phyloP scores from a whole-genome alignment of 1,140 invertebrate species.

The Drosophila ficusphila region DNA sequence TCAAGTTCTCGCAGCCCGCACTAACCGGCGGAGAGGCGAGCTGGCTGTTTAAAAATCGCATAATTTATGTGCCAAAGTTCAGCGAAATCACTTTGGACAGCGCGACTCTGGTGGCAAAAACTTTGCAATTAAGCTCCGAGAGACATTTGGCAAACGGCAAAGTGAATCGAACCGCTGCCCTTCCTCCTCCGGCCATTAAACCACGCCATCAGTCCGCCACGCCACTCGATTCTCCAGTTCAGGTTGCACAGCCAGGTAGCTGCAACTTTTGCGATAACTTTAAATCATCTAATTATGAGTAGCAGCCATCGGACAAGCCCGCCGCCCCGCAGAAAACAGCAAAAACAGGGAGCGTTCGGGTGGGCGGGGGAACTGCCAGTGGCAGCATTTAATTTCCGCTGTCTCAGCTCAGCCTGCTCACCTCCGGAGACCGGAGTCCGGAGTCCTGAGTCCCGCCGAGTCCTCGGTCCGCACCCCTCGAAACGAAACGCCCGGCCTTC shows the following conservation, averaged over 20 bases:
- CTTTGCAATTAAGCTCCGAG: constrained; percentile 75
- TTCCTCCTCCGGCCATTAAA: neutral
- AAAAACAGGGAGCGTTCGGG: constrained; percentile 13
- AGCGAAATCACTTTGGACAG: constrained; percentile 76
- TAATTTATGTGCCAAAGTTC: constrained; percentile 79
- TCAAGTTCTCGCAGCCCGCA: constrained; percentile 33
- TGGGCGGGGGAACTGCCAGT: constrained; percentile 32
- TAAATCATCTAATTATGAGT: constrained; percentile 84
- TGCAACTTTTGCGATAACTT: constrained; percentile 82
- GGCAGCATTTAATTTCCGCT: constrained; percentile 77
- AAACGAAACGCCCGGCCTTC: neutral
- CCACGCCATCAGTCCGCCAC: neutral
- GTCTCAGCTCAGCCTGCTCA: constrained; percentile 35
- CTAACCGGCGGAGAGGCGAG: constrained; percentile 4
- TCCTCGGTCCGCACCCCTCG: constrained; percentile 1
- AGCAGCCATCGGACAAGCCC: constrained; percentile 59
- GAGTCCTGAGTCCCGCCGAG: neutral
- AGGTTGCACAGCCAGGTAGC: constrained; percentile 26
- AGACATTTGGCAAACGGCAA: constrained; percentile 71
- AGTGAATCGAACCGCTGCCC: constrained; percentile 56
- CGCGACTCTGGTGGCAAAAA: constrained; percentile 38
- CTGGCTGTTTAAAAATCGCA: constrained; percentile 63
- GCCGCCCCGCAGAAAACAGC: neutral
- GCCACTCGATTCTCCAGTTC: constrained; percentile 13
- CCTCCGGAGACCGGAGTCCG: neutral